A percentile compares a stretch with the other conserved stretches of the same genome.
These are phyloP conservation scores for Oreotrochilus melanogaster DNA, from an alignment of 2,113 vertebrate species.

Conservation along the genomic window DNA sequence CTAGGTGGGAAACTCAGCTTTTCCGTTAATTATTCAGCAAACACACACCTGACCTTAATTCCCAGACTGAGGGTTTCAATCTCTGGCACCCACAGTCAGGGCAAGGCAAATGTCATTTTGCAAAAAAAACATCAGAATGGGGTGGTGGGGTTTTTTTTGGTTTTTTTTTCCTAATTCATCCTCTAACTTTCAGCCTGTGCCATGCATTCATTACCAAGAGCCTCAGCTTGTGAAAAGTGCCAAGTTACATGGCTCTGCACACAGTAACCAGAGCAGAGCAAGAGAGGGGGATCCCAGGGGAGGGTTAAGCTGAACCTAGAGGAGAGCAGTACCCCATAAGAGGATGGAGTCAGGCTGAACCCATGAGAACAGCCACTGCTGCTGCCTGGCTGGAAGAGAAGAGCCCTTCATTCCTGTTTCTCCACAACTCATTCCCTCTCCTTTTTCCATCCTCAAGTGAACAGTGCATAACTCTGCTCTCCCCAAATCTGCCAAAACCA, in stretches of 20 bases:
- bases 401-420: not conserved
- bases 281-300: not conserved
- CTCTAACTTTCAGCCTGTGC: not conserved
- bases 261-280: not conserved
- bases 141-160: too few relatives aligned
- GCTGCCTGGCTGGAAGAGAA: not conserved
- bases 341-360: not conserved
- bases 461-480: accelerated
- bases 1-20: not conserved
- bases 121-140: not conserved
- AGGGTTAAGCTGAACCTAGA: not conserved
- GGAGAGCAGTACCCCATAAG: not conserved
- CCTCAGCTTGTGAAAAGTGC: not conserved
- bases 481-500: not conserved
- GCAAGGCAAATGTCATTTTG: not conserved
- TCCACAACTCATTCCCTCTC: not conserved
- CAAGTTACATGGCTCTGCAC: accelerated
- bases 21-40: not conserved
- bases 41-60: not conserved
- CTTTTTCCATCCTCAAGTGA: not conserved
- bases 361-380: accelerated
- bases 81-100: not conserved
- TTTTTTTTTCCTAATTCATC: not conserved
- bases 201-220: not conserved
- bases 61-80: not conserved